Conservation (phyloP, 2,797 vertebrate species). For the Eptatretus atami region DNA sequence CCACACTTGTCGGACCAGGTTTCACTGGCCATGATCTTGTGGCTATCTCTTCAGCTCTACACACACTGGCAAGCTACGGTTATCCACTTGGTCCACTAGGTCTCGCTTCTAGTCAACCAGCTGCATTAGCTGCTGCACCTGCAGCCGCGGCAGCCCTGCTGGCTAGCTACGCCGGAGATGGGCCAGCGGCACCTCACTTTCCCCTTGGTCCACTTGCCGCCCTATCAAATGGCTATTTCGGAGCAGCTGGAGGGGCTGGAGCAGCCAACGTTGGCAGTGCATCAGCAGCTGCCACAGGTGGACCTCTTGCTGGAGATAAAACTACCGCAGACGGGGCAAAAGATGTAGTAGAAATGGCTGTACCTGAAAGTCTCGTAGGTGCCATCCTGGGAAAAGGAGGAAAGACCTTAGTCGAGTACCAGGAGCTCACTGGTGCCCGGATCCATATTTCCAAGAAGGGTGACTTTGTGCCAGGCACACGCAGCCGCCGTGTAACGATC, state of each 20-base stretch:
- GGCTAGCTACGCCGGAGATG: constrained; percentile 37
- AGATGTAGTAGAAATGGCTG: constrained; percentile 77
- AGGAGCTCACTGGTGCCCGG: constrained; percentile 74
- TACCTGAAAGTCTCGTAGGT: constrained; percentile 73
- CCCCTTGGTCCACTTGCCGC: constrained; percentile 10
- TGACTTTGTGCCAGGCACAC: constrained; percentile 77
- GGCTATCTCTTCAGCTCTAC: constrained; percentile 69
- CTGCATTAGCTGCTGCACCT: constrained; percentile 47
- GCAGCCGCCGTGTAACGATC: constrained; percentile 88
- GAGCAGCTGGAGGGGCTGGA: constrained; percentile 40
- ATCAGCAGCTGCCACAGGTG: constrained; percentile 34
- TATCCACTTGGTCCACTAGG: constrained; percentile 75
- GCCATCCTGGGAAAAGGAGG: constrained; percentile 82
- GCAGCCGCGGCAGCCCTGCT: constrained; percentile 56
- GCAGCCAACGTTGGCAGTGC: constrained; percentile 55
- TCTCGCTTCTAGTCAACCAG: constrained; percentile 51
- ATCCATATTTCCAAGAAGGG: constrained; percentile 96
- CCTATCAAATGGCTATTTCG: constrained; percentile 45
- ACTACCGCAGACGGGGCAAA: constrained; percentile 57
- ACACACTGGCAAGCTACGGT: constrained; percentile 72
- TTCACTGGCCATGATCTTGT: constrained; percentile 53
- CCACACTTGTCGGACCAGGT: constrained; percentile 11
- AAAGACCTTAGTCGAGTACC: constrained; percentile 81
- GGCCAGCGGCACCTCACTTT: constrained; percentile 26
- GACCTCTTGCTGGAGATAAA: constrained; percentile 48